A percentile compares a stretch with the other conserved stretches of the same genome.
These are phyloP conservation scores for Marasmarcha lunaedactyla DNA, from an alignment of 2,888 invertebrate species.

Conservation along the genomic window DNA sequence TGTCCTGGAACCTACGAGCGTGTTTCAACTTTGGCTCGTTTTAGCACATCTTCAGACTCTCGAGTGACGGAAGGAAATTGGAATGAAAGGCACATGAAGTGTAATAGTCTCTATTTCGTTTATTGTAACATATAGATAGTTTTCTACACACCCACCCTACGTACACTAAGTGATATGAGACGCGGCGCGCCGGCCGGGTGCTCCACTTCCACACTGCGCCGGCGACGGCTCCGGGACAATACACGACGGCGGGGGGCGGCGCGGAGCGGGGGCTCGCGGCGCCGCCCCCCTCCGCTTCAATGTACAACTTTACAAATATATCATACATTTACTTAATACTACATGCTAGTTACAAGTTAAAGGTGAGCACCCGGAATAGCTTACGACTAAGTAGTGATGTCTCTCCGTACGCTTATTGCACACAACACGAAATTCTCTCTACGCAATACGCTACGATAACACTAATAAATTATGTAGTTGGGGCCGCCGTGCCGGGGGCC, in stretches of 20 bases:
- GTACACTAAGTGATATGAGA: slow-evolving; percentile 58
- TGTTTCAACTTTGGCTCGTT: too few relatives aligned
- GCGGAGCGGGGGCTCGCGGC: slow-evolving; percentile 5
- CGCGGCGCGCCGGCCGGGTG: slow-evolving; percentile 21
- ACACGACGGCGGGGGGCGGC: slow-evolving; percentile 6
- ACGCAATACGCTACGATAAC: background rate
- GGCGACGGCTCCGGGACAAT: slow-evolving; percentile 17
- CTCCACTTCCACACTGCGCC: background rate
- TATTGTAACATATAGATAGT: slow-evolving; percentile 65
- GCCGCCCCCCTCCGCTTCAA: slow-evolving; percentile 17
- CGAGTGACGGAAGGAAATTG: background rate
- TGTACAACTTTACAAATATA: slow-evolving; percentile 14
- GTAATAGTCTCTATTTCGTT: slow-evolving; percentile 48
- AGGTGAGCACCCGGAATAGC: too few relatives aligned
- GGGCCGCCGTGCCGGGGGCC: background rate
- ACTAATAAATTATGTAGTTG: background rate
- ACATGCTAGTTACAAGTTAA: too few relatives aligned
- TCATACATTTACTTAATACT: too few relatives aligned
- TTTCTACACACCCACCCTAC: slow-evolving; percentile 61
- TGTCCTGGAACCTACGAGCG: too few relatives aligned
- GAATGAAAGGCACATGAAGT: background rate
- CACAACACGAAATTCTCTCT: slow-evolving; percentile 1
- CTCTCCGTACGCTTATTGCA: background rate
- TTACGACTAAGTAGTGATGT: background rate
- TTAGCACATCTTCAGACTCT: too few relatives aligned